Evolutionary conservation across 1,140 invertebrate species (phyloP), one percentile per base, ranked within the genome.

Genomic region (Drosophila erecta): DNA sequence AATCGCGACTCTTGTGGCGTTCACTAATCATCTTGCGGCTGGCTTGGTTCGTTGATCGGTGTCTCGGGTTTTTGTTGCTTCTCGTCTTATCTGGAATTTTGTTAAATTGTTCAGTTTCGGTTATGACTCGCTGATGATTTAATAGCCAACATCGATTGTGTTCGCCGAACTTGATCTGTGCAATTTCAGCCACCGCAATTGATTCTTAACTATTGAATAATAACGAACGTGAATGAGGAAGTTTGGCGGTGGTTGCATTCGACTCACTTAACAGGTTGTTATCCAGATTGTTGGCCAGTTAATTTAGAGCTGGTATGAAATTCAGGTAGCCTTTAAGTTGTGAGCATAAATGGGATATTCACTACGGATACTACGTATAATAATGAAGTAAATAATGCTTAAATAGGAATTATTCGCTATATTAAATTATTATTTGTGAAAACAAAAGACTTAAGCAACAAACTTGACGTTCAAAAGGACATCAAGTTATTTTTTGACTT

Each of bases 1-100:
- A 87, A 91, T 90, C 83, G 77, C 67, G 61, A 56, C 72, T 78
- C 90, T 91, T 91, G 83, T 81, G 84, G 86, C 90, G 86, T 81
- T 89, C 83, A 89, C 81, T 87, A 89, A 91, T 91, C 90, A 91
- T 91, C 61, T 35, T 89, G 70, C 30, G 24, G 62, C 53, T n/a
- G 40, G 40, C n/a, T 41, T 5, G 75, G 41, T 78, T 56, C 17
- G 17, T 17, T 1, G 17, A 17, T 17, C 30, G 24, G 62, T n/a
- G 40, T n/a, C n/a, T 41, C 2, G 75, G 41, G 17, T 17, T 17
- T 37, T 37, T 46, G 7, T 46, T 62, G 46, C 61, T n/a, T 30
- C 60, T 27, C 46, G 53, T 75, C 65, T 80, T 81, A 91, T 83
- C 90, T 91, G 84, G 24, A 85, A 77, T 60, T 56, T 75, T 38